phyloP scores from a whole-genome alignment of 2,113 vertebrate species.

The Rhadina sibilatrix region DNA sequence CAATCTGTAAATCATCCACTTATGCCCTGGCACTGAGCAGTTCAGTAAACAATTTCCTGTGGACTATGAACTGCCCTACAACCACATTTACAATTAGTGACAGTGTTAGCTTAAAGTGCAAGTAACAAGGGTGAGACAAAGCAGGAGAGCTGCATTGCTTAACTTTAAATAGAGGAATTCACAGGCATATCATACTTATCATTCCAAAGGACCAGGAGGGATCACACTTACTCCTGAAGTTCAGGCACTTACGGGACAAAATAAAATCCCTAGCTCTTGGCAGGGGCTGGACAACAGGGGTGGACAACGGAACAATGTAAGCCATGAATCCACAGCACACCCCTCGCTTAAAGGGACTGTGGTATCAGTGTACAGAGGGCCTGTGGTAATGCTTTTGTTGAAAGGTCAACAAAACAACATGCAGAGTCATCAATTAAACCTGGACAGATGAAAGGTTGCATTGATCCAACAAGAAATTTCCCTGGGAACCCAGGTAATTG shows the following conservation, averaged over 20 bases:
- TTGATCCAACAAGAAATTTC: conserved; percentile 4
- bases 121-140: conserved; percentile 48
- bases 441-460: conserved; percentile 32
- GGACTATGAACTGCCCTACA: conserved; percentile 47
- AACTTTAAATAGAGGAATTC: background rate
- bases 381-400: conserved; percentile 2
- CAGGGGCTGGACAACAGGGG: background rate
- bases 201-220: background rate
- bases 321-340: background rate
- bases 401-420: conserved; percentile 43
- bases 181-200: background rate
- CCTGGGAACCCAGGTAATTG: background rate
- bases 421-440: conserved; percentile 34
- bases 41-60: conserved; percentile 58
- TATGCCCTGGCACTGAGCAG: conserved; percentile 26
- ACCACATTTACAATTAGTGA: conserved; percentile 57
- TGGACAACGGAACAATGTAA: background rate
- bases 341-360: background rate
- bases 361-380: conserved; percentile 11
- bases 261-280: background rate
- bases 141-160: conserved; percentile 17
- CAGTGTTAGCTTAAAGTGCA: conserved; percentile 54
- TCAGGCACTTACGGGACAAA: background rate
- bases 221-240: background rate
- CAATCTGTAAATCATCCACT: conserved; percentile 57